A percentile compares a stretch with the other conserved stretches of the same genome.
phyloP scores from a whole-genome alignment of 1,140 invertebrate species.

The Drosophila serrata region DNA sequence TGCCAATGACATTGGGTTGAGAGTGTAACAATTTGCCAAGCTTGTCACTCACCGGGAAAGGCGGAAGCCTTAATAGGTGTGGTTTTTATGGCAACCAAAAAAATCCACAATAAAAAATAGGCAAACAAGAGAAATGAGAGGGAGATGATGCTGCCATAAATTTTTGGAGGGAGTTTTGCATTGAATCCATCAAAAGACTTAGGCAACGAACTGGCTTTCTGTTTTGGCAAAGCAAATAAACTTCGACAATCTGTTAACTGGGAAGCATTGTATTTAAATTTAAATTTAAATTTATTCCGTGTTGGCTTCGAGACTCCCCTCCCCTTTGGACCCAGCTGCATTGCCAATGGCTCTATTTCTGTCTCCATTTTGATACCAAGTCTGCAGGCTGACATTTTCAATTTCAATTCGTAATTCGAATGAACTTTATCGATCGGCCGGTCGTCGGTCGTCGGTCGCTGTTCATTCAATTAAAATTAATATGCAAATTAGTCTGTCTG shows the following conservation, averaged over 20 bases:
- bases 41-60: constrained; percentile 49
- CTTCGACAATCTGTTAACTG: constrained; percentile 55
- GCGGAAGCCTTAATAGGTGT: constrained; percentile 45
- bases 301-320: constrained; percentile 55
- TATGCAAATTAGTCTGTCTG: constrained; percentile 74
- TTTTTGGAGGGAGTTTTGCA: constrained; percentile 4
- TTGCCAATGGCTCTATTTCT: constrained; percentile 67
- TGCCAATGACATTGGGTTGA: constrained; percentile 64
- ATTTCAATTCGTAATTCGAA: constrained; percentile 43
- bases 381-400: constrained; percentile 56
- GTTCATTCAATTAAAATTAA: constrained; percentile 79
- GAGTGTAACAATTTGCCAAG: constrained; percentile 58
- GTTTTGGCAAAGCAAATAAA: constrained; percentile 1
- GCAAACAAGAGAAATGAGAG: constrained; percentile 29
- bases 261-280: constrained; percentile 71
- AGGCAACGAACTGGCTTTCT: constrained; percentile 60
- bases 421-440: constrained; percentile 43
- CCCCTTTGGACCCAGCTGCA: constrained; percentile 45
- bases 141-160: constrained; percentile 38
- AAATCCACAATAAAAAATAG: constrained; percentile 11
- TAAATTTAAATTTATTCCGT: constrained; percentile 59
- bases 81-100: constrained; percentile 22
- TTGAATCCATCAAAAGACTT: constrained; percentile 63
- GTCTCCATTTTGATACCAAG: constrained; percentile 46
- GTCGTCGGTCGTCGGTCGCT: constrained; percentile 16